A percentile compares a stretch with the other conserved stretches of the same genome.
These are phyloP conservation scores for Hanleya hanleyi DNA, from an alignment of 2,888 invertebrate genomes.

Conservation along the genomic window DNA sequence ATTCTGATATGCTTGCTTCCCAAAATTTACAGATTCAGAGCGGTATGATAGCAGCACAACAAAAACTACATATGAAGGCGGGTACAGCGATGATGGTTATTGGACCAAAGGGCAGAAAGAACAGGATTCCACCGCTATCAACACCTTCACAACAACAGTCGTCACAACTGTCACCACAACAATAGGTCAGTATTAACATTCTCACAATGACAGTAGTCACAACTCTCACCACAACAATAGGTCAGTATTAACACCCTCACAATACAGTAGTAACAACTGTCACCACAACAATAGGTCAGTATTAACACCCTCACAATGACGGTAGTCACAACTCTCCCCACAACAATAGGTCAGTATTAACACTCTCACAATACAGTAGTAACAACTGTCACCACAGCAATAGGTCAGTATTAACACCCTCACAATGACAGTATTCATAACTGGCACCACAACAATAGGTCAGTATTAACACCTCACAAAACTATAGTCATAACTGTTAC, in stretches of 20 bases:
- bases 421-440: not conserved
- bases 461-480: constrained; percentile 29
- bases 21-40: too few relatives aligned
- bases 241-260: constrained; percentile 20
- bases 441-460: too few relatives aligned
- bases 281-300: constrained; percentile 37
- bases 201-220: not conserved
- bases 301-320: not conserved
- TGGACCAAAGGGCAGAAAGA: too few relatives aligned
- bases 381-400: constrained; percentile 39
- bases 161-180: constrained; percentile 42
- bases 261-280: constrained; percentile 48
- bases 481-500: constrained; percentile 47
- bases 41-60: not conserved
- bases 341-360: too few relatives aligned
- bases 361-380: constrained; percentile 41
- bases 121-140: too few relatives aligned
- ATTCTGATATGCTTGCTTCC: too few relatives aligned
- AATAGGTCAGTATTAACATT: constrained; percentile 34
- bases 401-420: constrained; percentile 32
- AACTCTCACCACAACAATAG: too few relatives aligned
- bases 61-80: not conserved
- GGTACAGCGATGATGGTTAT: constrained; percentile 4
- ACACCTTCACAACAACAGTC: constrained; percentile 39
- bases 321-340: too few relatives aligned